These are phyloP conservation scores for Phenganax marumi DNA, from an alignment of 92 coral and sea anemone species.

Conservation along the genomic window DNA sequence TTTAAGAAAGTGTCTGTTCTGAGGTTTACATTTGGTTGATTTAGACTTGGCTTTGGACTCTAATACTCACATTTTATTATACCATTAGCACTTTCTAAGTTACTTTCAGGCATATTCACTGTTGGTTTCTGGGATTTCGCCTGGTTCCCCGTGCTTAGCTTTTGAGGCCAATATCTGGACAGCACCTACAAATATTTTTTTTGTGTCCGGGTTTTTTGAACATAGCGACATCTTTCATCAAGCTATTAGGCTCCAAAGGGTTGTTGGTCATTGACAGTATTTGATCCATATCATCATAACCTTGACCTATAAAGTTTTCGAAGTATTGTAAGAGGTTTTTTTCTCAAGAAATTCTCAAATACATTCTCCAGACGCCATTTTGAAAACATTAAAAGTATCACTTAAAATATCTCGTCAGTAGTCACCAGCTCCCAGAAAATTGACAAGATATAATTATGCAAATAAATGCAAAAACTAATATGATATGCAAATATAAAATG, in stretches of 20 bases:
- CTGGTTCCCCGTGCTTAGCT: slow-evolving; percentile 27
- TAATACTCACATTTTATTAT: slow-evolving; percentile 12
- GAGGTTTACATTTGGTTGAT: not conserved
- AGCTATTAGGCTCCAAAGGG: slow-evolving; percentile 29
- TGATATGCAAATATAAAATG: slow-evolving; percentile 8
- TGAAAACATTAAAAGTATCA: not conserved
- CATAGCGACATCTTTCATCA: slow-evolving; percentile 44
- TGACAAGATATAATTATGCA: slow-evolving; percentile 26
- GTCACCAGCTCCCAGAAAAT: slow-evolving; percentile 18
- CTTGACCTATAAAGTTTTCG: slow-evolving; percentile 43
- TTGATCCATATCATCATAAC: slow-evolving; percentile 51
- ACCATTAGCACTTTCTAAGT: slow-evolving; percentile 18
- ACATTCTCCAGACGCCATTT: slow-evolving; percentile 9
- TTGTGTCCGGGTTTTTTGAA: slow-evolving; percentile 37
- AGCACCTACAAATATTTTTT: slow-evolving; percentile 46
- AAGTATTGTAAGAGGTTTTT: slow-evolving; percentile 37
- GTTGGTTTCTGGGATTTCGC: slow-evolving; percentile 10
- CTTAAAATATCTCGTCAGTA: not conserved
- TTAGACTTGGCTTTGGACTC: slow-evolving; percentile 1
- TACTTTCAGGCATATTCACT: slow-evolving; percentile 5
- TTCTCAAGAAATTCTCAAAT: slow-evolving; percentile 39
- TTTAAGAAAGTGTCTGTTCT: not conserved
- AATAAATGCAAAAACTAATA: slow-evolving; percentile 5
- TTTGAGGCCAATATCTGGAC: slow-evolving; percentile 40
- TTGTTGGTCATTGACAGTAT: slow-evolving; percentile 40